These are phyloP conservation scores for Bombylius major DNA, from an alignment of 2,888 invertebrate species.

Conservation along the genomic window DNA sequence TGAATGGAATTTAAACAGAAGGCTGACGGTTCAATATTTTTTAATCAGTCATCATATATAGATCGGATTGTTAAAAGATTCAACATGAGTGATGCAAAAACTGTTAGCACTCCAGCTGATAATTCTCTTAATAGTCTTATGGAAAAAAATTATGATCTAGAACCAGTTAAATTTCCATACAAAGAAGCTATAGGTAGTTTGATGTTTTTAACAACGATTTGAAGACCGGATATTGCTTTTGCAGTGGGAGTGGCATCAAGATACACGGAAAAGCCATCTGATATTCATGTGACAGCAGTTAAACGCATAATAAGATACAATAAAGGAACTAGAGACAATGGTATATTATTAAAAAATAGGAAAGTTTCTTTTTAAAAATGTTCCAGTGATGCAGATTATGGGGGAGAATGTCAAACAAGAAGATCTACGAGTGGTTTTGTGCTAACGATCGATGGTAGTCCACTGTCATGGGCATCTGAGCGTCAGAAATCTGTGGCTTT, in stretches of 20 bases:
- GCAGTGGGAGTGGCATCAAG: constrained; percentile 10
- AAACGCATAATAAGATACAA: constrained; percentile 9
- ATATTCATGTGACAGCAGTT: constrained; percentile 2
- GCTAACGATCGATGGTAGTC: background rate
- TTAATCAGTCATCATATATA: constrained; percentile 12
- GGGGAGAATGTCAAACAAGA: constrained; percentile 10
- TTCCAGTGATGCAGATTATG: constrained; percentile 13
- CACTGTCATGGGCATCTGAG: too few species aligned
- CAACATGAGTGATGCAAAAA: constrained; percentile 8
- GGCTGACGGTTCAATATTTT: constrained; percentile 8
- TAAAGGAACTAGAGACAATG: background rate
- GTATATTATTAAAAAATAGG: background rate
- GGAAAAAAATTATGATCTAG: background rate
- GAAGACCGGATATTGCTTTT: constrained; percentile 15
- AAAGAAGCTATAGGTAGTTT: constrained; percentile 15
- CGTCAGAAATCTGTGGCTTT: too few species aligned
- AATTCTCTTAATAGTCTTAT: background rate
- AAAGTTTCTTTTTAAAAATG: background rate
- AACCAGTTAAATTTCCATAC: constrained; percentile 12
- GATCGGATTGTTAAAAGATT: too few species aligned
- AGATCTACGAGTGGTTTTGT: constrained; percentile 11
- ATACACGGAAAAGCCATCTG: background rate
- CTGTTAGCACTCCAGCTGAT: constrained; percentile 10
- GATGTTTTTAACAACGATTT: constrained; percentile 15
- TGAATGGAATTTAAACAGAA: constrained; percentile 7